Percentiles rank a stretch among this genome's conserved stretches.
These are phyloP conservation scores for Petrosia ficiformis DNA, from an alignment of 37 sponge, comb jelly and placozoan species.

Conservation along the genomic window DNA sequence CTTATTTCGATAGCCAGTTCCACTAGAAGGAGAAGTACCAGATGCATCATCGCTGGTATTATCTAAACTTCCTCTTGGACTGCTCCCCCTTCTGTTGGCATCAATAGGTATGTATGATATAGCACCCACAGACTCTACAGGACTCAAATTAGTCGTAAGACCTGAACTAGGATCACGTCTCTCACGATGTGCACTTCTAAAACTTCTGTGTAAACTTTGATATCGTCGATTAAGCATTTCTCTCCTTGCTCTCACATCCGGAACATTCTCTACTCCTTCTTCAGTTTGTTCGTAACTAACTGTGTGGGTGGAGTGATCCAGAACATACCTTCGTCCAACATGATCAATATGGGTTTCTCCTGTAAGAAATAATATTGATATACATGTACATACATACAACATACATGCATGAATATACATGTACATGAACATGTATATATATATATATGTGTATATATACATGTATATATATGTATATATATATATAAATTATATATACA, in stretches of 20 bases:
- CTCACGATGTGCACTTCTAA: constrained; percentile 10
- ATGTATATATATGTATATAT: neutral
- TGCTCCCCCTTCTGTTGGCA: neutral
- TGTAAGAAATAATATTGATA: neutral
- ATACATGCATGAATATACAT: constrained; percentile 5
- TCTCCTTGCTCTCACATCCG: constrained; percentile 34
- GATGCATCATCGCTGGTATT: neutral
- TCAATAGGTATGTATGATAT: neutral
- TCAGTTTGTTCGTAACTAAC: neutral
- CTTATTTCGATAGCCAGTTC: neutral
- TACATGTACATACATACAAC: neutral
- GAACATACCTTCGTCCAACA: constrained; percentile 53
- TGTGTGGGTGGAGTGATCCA: constrained; percentile 55
- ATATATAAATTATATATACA: neutral
- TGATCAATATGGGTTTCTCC: constrained; percentile 44
- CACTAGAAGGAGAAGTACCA: neutral
- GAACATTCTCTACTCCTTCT: neutral
- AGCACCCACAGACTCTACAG: neutral
- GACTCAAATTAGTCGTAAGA: neutral
- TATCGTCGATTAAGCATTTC: constrained; percentile 65
- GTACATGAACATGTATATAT: neutral
- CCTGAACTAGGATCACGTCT: neutral
- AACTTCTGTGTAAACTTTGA: constrained; percentile 49
- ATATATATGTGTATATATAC: neutral
- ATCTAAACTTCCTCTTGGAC: neutral